Base-by-base conservation (phyloP, 1,140 invertebrate species). In the Homalodisca vitripennis region DNA sequence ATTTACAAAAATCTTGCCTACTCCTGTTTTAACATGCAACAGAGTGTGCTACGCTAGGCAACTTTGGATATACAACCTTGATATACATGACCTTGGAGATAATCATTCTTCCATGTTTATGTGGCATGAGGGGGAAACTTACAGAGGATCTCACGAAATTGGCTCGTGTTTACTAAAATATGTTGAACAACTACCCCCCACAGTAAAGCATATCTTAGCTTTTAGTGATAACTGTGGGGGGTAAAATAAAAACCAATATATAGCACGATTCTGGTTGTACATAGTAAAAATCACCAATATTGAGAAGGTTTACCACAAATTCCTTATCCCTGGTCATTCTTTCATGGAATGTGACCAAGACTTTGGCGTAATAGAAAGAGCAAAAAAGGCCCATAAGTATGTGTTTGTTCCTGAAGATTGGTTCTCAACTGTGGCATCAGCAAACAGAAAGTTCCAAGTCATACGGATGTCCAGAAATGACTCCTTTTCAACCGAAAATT, bases 351-450 rank as follows among this genome's bases (percentile, higher is more conserved):
- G 53, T 67, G 70, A 66, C 60, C 47, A 73, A 73, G 29, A 48
- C 17, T 67, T 65, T 72, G 46, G 51, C 32, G 46, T 66, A 17
- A 63, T 72, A 32, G 65, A 68, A 27, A 31, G 57, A 41, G 68
- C 10, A 31, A 66, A 71, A 34, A 62, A 48, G 31, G 13, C 48
- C 71, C 34, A 74, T 14, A 72, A 74, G 22, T 71, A 77, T 71
- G 76, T 78, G 12, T 69, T 77, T 31, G 62, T 79, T 24, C 76
- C 73, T 20, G 80, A 83, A 76, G 77, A 79, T 64, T 64, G 31
- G 62, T n/a, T 31, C 20, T 30, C 29, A 64, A 22, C 29, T 14
- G 62, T 64, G 20, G n/a, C 29, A 31, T 10, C 3, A 34, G 20
- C 62, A 64, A 22, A 34, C 32, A 6, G 32, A 17, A 64, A 64